Evolutionary conservation across 2,888 invertebrate species (phyloP).

Genomic region (Desoria tigrina): DNA sequence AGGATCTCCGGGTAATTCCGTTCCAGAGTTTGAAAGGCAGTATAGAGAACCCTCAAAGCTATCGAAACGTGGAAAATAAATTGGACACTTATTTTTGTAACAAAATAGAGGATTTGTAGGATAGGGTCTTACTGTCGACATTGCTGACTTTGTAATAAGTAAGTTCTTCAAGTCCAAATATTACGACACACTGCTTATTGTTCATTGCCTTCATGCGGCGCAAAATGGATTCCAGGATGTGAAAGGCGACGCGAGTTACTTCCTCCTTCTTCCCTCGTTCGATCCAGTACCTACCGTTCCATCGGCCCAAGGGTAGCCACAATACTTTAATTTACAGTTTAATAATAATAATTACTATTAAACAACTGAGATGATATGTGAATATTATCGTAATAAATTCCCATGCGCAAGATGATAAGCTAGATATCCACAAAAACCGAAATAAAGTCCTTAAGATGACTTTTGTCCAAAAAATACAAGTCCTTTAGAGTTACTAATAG

Average conservation of each 20-base stretch:
- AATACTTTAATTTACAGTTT: slow-evolving; percentile 29
- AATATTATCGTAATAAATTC: no score
- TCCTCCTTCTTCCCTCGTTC: slow-evolving; percentile 38
- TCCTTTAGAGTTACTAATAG: no score
- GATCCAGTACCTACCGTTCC: slow-evolving; percentile 30
- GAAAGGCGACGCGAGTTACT: slow-evolving; percentile 27
- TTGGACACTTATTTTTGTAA: background rate
- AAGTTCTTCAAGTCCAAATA: slow-evolving; percentile 34
- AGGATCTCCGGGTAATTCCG: slow-evolving; percentile 30
- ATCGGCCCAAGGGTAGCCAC: slow-evolving; percentile 37
- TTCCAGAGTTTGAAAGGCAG: slow-evolving; percentile 32
- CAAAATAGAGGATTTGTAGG: no score
- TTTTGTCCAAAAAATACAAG: slow-evolving; percentile 1
- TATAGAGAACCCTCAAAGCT: slow-evolving; percentile 32
- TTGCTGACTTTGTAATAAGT: slow-evolving; percentile 32
- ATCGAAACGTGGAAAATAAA: background rate
- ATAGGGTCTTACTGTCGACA: slow-evolving; percentile 28
- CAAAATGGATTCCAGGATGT: slow-evolving; percentile 31
- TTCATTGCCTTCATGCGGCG: slow-evolving; percentile 18
- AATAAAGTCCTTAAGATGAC: background rate
- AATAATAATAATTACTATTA: no score
- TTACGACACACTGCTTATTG: slow-evolving; percentile 16
- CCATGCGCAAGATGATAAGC: no score
- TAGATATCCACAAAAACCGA: no score
- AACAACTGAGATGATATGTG: no score